These are phyloP conservation scores for Halichoeres trimaculatus DNA, from an alignment of 2,113 vertebrate genomes.

Conservation along the genomic window DNA sequence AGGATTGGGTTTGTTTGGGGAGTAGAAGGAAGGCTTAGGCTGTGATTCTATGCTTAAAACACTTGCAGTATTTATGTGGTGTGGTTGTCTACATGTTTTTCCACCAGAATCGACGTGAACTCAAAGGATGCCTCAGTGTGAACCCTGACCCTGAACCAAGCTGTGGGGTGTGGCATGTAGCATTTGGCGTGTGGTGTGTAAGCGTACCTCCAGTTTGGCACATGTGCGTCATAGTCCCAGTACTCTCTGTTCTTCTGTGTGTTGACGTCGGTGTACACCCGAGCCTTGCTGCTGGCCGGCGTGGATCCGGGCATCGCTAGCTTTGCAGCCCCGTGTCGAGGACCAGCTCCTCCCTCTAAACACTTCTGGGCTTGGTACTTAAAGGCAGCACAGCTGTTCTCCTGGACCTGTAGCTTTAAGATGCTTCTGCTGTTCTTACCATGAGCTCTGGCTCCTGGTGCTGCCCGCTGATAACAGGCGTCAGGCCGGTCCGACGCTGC, in stretches of 20 bases:
- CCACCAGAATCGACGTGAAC: too few relatives aligned
- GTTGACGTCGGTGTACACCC: conserved; percentile 98
- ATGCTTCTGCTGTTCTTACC: conserved; percentile 55
- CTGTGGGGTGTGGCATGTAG: conserved; percentile 31
- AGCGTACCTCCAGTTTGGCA: conserved; percentile 95
- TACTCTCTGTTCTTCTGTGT: conserved; percentile 96
- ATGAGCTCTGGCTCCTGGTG: conserved; percentile 49
- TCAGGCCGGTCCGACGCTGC: conserved; percentile 56
- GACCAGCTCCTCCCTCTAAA: conserved; percentile 65
- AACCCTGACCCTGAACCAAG: too few relatives aligned
- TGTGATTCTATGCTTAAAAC: too few relatives aligned
- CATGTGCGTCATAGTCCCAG: conserved; percentile 97
- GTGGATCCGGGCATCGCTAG: conserved; percentile 94
- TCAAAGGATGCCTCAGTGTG: too few relatives aligned
- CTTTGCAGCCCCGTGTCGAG: conserved; percentile 56
- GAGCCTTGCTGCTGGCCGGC: conserved; percentile 94
- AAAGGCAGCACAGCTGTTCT: conserved; percentile 69
- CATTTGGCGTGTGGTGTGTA: too few relatives aligned
- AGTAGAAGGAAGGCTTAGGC: too few relatives aligned
- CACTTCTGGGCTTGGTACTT: conserved; percentile 56
- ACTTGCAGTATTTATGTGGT: too few relatives aligned
- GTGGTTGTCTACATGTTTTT: too few relatives aligned
- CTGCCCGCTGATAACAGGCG: conserved; percentile 50
- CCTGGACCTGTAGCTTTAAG: conserved; percentile 48
- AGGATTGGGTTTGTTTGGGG: too few relatives aligned